These are phyloP conservation scores for Capra hircus DNA, from an alignment of 2,113 vertebrate genomes.

Conservation along the genomic window DNA sequence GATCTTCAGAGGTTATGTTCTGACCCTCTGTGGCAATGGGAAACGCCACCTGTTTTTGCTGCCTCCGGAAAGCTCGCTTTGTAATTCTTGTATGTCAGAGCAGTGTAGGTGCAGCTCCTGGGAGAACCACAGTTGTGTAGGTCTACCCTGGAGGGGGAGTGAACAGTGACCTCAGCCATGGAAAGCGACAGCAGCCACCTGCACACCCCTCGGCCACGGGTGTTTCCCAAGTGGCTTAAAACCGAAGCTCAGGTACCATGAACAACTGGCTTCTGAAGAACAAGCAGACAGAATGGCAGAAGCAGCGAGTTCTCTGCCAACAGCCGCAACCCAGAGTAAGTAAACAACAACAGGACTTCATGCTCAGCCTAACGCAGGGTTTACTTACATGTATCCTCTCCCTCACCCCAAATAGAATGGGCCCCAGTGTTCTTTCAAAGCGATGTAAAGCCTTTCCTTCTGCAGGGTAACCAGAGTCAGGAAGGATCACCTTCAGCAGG, in stretches of 20 bases:
- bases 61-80: neutral
- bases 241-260: neutral
- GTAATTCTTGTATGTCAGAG: neutral
- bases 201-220: neutral
- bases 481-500: neutral
- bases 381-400: neutral
- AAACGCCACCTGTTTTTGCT: neutral
- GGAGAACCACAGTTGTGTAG: neutral
- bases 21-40: neutral
- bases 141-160: neutral
- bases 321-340: neutral
- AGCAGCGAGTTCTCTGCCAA: neutral
- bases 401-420: neutral
- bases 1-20: neutral
- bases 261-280: neutral
- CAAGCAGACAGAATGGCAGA: neutral
- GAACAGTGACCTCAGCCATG: neutral
- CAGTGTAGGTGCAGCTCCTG: neutral
- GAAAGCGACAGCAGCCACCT: fast-evolving
- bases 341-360: neutral
- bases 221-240: neutral
- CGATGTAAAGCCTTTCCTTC: neutral
- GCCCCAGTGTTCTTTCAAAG: neutral
- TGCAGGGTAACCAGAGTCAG: neutral
- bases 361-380: neutral